Evolutionary conservation across 1,140 invertebrate species (phyloP).

Genomic region (Halyomorpha halys): DNA sequence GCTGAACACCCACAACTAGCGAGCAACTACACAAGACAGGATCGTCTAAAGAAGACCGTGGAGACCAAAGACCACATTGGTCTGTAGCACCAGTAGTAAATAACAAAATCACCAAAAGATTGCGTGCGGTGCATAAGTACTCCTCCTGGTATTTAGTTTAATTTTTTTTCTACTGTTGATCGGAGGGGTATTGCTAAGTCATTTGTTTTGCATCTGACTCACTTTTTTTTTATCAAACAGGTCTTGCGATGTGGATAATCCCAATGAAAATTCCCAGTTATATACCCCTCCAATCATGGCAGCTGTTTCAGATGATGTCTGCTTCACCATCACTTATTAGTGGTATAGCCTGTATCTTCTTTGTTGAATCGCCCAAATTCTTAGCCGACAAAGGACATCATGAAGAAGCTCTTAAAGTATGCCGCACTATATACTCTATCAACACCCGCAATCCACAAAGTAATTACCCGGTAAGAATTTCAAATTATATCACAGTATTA

Average conservation of each 20-base stretch:
- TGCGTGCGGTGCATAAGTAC: too few relatives aligned
- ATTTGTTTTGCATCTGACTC: too few relatives aligned
- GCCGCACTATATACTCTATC: constrained; percentile 62
- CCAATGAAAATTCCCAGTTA: not conserved
- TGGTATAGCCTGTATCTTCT: constrained; percentile 62
- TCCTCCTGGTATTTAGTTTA: too few relatives aligned
- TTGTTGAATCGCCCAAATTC: constrained; percentile 86
- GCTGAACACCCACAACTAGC: too few relatives aligned
- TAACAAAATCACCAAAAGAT: too few relatives aligned
- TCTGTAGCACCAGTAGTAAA: too few relatives aligned
- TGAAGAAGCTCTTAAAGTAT: constrained; percentile 66
- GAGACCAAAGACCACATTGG: too few relatives aligned
- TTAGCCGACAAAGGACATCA: constrained; percentile 62
- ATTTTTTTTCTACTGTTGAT: too few relatives aligned
- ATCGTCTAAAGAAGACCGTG: too few relatives aligned
- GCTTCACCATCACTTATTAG: constrained; percentile 75
- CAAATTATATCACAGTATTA: too few relatives aligned
- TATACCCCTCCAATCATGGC: constrained; percentile 50
- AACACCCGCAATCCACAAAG: constrained; percentile 63
- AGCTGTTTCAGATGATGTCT: constrained; percentile 77
- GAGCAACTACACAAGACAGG: too few relatives aligned
- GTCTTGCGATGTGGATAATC: not conserved
- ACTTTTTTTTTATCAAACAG: not conserved
- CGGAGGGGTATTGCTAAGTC: too few relatives aligned
- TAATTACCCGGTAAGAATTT: constrained; percentile 45